These are phyloP conservation scores for Pelagia noctiluca DNA, from an alignment of 30 jellyfish, hydroid and myxozoan genomes.

Conservation along the genomic window DNA sequence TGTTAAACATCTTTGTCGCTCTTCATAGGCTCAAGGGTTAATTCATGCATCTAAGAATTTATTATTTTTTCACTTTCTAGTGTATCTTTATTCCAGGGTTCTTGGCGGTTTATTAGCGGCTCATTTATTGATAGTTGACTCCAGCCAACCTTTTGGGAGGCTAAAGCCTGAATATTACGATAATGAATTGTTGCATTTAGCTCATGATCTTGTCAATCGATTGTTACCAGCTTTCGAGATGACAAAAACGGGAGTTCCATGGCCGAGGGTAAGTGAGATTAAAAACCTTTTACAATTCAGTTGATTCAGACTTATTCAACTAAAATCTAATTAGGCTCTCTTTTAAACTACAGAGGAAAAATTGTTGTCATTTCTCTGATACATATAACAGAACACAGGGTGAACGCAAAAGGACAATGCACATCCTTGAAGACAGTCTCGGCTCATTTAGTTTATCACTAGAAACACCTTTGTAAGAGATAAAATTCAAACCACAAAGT, in stretches of 20 bases:
- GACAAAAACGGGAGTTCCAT: constrained; percentile 88
- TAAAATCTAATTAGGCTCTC: no score
- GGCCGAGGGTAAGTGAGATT: constrained; percentile 94
- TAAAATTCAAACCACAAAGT: no score
- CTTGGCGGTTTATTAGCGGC: constrained; percentile 96
- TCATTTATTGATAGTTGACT: constrained; percentile 84
- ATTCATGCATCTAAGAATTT: no score
- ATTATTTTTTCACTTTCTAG: neutral
- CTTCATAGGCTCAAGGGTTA: no score
- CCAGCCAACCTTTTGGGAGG: constrained; percentile 78
- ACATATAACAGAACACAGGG: no score
- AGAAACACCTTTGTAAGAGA: no score
- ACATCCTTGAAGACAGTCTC: no score
- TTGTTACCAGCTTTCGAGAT: constrained; percentile 84
- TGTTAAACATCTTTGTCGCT: neutral
- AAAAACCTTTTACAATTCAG: neutral
- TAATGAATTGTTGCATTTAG: constrained; percentile 77
- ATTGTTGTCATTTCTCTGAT: no score
- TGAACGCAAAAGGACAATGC: no score
- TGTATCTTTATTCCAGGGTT: constrained; percentile 58
- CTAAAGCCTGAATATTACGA: constrained; percentile 77
- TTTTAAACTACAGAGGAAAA: no score
- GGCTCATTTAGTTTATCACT: no score
- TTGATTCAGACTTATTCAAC: neutral
- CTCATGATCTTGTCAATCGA: constrained; percentile 92